A percentile compares a stretch with the other conserved stretches of the same genome.
phyloP scores from a whole-genome alignment of 2,888 invertebrate species.

The Cryptus armator region DNA sequence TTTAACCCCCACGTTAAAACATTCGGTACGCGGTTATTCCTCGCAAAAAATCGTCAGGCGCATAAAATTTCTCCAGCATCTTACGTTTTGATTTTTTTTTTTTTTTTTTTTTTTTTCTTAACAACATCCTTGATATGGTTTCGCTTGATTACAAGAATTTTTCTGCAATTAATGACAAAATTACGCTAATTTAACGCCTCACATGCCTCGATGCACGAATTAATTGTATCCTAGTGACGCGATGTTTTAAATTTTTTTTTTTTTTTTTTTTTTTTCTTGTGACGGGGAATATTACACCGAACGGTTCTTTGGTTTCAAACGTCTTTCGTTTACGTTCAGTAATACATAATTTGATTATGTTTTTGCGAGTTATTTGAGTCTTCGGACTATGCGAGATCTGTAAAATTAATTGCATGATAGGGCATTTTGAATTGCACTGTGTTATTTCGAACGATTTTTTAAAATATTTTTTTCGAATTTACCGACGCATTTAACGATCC shows the following conservation, averaged over 20 bases:
- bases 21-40: background rate
- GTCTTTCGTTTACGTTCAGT: background rate
- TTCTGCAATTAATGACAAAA: background rate
- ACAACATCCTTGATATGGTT: too few species aligned
- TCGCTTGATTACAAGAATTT: too few species aligned
- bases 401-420: background rate
- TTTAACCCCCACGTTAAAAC: background rate
- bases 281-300: too few species aligned
- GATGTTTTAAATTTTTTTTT: background rate
- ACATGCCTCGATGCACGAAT: background rate
- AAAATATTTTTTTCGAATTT: background rate
- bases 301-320: too few species aligned
- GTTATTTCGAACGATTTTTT: background rate
- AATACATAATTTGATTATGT: too few species aligned
- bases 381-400: background rate
- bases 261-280: background rate
- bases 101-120: too few species aligned
- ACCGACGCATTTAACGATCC: background rate
- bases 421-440: background rate
- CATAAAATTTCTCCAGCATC: background rate
- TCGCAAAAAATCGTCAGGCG: background rate
- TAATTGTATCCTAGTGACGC: background rate
- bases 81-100: too few species aligned
- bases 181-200: background rate
- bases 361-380: background rate